Evolutionary conservation across 2,797 vertebrate species (phyloP).

Genomic region (Chromobotia macracanthus): DNA sequence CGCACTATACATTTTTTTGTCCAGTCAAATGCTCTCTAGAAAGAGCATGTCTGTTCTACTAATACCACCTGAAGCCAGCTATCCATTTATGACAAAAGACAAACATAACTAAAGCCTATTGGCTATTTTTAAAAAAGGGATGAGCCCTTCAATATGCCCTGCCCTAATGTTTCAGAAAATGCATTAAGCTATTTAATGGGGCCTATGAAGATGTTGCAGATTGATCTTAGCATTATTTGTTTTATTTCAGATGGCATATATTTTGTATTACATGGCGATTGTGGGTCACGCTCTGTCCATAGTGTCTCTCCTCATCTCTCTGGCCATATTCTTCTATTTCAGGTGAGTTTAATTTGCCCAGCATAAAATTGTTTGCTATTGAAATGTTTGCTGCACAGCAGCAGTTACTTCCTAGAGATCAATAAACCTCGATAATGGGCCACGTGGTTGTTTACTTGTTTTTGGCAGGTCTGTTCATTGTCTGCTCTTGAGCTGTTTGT

Average conservation of each 20-base stretch:
- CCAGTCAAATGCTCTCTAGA: neutral
- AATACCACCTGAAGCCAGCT: too few relatives aligned
- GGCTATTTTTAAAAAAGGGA: neutral
- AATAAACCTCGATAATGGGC: slow-evolving; percentile 2
- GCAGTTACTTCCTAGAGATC: slow-evolving; percentile 13
- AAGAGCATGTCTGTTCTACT: too few relatives aligned
- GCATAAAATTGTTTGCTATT: neutral
- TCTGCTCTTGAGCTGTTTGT: slow-evolving; percentile 28
- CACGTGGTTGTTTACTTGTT: slow-evolving; percentile 29
- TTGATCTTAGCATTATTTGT: slow-evolving; percentile 22
- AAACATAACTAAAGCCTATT: too few relatives aligned
- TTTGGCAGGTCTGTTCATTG: slow-evolving; percentile 20
- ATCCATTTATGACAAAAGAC: too few relatives aligned
- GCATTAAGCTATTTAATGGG: too few relatives aligned
- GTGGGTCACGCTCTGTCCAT: slow-evolving; percentile 94
- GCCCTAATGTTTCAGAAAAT: too few relatives aligned
- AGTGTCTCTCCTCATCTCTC: slow-evolving; percentile 85
- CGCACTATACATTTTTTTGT: neutral
- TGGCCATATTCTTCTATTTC: slow-evolving; percentile 96
- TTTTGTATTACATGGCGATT: slow-evolving; percentile 94
- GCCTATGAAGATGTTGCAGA: neutral
- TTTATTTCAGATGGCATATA: slow-evolving; percentile 84
- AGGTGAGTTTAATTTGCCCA: slow-evolving; percentile 80
- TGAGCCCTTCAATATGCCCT: neutral
- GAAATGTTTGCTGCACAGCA: neutral